phyloP scores from a whole-genome alignment of 2,113 vertebrate genomes.

The Microcebus murinus region DNA sequence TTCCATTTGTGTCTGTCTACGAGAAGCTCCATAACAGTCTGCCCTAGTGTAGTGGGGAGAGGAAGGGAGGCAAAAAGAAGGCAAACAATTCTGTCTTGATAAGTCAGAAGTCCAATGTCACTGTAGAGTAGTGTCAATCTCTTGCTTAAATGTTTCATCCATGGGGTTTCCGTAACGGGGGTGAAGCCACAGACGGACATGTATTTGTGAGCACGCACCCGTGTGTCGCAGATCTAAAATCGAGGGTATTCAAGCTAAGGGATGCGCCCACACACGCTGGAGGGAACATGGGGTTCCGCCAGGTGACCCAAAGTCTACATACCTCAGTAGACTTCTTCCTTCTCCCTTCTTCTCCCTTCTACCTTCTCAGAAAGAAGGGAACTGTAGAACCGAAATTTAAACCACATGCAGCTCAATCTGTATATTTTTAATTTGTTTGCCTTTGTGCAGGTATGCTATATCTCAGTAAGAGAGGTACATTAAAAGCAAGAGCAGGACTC shows the following conservation, averaged over 20 bases:
- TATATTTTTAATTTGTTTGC: neutral
- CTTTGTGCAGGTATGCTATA: neutral
- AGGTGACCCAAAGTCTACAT: neutral
- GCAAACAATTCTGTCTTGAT: neutral
- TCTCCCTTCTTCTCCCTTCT: too few species aligned
- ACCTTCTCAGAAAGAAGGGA: neutral
- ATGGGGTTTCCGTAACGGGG: neutral
- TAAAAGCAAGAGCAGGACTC: neutral
- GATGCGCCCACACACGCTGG: neutral
- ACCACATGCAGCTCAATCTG: neutral
- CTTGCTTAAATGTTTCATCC: neutral
- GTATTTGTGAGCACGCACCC: neutral
- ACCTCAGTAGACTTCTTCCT: too few species aligned
- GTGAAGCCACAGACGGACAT: neutral
- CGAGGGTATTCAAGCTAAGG: neutral
- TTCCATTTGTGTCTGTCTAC: neutral
- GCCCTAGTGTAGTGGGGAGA: neutral
- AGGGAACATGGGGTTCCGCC: neutral
- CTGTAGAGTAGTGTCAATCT: neutral
- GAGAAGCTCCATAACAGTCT: neutral
- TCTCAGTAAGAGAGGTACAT: neutral
- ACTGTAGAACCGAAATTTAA: neutral
- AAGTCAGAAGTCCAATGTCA: neutral
- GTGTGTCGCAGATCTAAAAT: neutral
- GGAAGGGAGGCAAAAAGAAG: neutral